phyloP scores from a whole-genome alignment of 2,113 vertebrate genomes.

The Grammomys dolichurus region DNA sequence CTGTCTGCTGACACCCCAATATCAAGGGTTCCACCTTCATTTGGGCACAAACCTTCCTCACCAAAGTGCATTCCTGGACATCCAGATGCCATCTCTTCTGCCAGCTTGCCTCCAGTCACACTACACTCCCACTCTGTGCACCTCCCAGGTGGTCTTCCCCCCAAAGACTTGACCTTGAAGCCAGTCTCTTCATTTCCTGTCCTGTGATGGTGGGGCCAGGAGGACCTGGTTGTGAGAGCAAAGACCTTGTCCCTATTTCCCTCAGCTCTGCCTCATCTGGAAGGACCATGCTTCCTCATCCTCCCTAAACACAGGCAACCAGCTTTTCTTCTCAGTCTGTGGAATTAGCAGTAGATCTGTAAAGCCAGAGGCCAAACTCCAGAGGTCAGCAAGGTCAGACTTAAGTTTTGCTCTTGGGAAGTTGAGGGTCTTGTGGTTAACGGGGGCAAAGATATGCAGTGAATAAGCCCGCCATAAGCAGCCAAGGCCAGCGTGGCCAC shows the following conservation, averaged over 20 bases:
- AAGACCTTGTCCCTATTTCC: background rate
- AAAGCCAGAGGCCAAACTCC: background rate
- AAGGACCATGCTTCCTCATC: background rate
- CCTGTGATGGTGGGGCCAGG: background rate
- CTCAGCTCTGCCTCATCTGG: background rate
- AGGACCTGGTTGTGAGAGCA: background rate
- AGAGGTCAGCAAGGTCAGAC: background rate
- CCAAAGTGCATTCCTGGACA: background rate
- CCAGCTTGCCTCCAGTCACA: background rate
- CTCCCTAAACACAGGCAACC: background rate
- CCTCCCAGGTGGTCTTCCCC: background rate
- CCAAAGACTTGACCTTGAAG: too few relatives aligned
- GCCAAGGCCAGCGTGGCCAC: background rate
- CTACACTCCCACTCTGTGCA: accelerated
- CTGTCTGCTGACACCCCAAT: background rate
- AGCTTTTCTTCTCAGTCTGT: background rate
- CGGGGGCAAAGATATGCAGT: too few relatives aligned
- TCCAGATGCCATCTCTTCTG: too few relatives aligned
- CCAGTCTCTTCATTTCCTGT: background rate
- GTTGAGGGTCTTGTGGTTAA: background rate
- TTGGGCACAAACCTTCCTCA: background rate
- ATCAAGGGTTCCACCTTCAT: background rate
- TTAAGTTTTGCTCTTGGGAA: background rate
- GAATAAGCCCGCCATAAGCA: background rate
- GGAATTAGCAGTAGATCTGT: too few relatives aligned